These are phyloP conservation scores for Ellobius talpinus DNA, from an alignment of 2,113 vertebrate genomes.

Conservation along the genomic window DNA sequence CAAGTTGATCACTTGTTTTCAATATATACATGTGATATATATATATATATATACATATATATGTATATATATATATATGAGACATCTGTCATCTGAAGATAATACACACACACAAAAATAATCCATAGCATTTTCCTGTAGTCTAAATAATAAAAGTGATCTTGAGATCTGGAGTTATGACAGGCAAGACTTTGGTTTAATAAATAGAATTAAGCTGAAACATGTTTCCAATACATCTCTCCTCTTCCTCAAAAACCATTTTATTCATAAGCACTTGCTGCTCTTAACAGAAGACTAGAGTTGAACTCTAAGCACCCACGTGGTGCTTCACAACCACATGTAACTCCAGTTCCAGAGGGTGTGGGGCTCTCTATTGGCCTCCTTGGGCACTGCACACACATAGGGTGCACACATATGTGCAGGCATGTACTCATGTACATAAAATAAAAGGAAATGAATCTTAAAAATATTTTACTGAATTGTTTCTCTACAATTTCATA, in stretches of 20 bases:
- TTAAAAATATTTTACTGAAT: background rate
- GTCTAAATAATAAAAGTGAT: slow-evolving; percentile 32
- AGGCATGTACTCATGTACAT: too few relatives aligned
- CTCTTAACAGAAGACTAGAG: background rate
- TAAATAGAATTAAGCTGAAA: slow-evolving; percentile 26
- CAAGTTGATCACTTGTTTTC: background rate
- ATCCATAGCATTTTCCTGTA: background rate
- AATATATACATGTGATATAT: background rate
- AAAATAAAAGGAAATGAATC: background rate
- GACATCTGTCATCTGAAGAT: background rate
- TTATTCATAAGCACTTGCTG: background rate
- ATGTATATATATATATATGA: background rate
- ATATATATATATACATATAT: background rate
- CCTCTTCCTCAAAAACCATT: background rate
- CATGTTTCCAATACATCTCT: background rate
- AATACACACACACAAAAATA: background rate
- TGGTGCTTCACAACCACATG: background rate
- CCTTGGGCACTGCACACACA: background rate
- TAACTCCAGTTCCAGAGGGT: background rate
- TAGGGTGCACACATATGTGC: background rate
- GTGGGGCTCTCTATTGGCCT: background rate
- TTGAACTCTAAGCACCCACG: background rate
- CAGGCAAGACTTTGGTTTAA: background rate
- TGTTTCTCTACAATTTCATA: background rate
- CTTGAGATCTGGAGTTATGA: background rate